Percentiles rank a stretch among this genome's conserved stretches.
Conservation (phyloP, 2,797 vertebrate species). For the Premnoplex brunnescens region DNA sequence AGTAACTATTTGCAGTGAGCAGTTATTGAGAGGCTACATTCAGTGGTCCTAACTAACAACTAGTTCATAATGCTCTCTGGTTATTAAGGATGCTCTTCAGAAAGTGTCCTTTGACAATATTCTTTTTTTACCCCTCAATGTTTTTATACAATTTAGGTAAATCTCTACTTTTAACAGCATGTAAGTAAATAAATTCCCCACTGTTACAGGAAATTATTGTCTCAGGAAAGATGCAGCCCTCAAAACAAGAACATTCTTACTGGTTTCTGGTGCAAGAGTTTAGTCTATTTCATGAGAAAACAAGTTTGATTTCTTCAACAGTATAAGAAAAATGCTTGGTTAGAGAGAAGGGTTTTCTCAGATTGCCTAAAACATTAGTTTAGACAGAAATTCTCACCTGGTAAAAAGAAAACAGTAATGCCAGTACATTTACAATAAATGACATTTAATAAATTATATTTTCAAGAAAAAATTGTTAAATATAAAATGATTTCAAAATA, state of each 20-base stretch:
- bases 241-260: not conserved
- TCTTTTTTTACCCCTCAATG: fast-evolving
- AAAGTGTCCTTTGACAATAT: not conserved
- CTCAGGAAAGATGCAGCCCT: not conserved
- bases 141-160: not conserved
- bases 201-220: not conserved
- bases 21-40: not conserved
- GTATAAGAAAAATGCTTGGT: not conserved
- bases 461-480: not conserved
- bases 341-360: not conserved
- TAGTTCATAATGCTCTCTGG: not conserved
- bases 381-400: not conserved
- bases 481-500: not conserved
- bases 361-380: not conserved
- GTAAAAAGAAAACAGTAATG: not conserved
- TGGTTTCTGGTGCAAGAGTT: not conserved
- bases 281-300: not conserved
- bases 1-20: not conserved
- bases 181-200: not conserved
- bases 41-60: not conserved
- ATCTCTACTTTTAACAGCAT: not conserved
- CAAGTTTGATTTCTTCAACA: not conserved
- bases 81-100: not conserved
- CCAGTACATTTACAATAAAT: not conserved
- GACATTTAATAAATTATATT: not conserved